phyloP scores from a whole-genome alignment of 1,140 invertebrate genomes.

The Megathymus violae region DNA sequence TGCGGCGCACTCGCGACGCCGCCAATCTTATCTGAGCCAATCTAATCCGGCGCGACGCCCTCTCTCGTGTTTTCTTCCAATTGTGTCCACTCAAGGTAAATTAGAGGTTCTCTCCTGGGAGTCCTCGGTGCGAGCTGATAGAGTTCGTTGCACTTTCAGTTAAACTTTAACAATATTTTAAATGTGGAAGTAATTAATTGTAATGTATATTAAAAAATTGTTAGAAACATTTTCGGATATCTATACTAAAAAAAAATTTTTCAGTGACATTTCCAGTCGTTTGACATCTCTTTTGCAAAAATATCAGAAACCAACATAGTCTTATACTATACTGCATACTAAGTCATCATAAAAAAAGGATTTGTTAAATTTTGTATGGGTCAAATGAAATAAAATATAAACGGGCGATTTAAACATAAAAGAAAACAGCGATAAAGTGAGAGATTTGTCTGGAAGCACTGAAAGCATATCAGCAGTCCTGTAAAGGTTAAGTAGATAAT shows the following conservation, averaged over 20 bases:
- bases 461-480: conserved; percentile 10
- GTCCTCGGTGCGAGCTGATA: conserved; percentile 54
- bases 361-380: not conserved
- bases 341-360: no score
- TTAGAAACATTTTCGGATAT: no score
- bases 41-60: conserved; percentile 77
- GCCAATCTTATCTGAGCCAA: conserved; percentile 79
- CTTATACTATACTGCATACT: no score
- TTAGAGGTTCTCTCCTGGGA: conserved; percentile 75
- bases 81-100: conserved; percentile 81
- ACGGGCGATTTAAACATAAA: not conserved
- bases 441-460: conserved; percentile 1
- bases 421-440: not conserved
- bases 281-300: no score
- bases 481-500: conserved; percentile 20
- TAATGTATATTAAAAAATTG: no score
- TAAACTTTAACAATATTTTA: not conserved
- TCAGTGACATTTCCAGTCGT: no score
- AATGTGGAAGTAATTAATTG: not conserved
- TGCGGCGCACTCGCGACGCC: conserved; percentile 54
- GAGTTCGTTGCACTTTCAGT: conserved; percentile 51
- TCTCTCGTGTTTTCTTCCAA: conserved; percentile 81
- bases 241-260: no score
- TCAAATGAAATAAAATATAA: not conserved
- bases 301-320: no score